Percentiles rank a stretch among this genome's conserved stretches.
These are phyloP conservation scores for Heliconius cydno DNA, from an alignment of 2,888 invertebrate genomes.

Conservation along the genomic window DNA sequence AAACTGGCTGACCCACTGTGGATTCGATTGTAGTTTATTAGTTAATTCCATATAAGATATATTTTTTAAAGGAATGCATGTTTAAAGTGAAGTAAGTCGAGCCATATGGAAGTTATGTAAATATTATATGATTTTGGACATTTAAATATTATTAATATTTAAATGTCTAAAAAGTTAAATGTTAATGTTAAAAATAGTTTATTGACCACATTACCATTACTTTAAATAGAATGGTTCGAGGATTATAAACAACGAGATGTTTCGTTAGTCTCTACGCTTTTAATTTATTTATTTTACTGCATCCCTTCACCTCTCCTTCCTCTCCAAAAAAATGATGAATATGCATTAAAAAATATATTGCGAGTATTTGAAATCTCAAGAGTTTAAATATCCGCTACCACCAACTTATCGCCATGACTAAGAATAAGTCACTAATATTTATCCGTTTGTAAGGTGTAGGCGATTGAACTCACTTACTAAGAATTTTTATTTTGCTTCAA, in stretches of 20 bases:
- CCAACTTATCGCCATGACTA: neutral
- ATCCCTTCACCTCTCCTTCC: neutral
- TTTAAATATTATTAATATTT: too few relatives aligned
- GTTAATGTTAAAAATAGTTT: too few relatives aligned
- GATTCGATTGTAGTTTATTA: slow-evolving; percentile 26
- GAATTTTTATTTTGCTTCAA: slow-evolving; percentile 13
- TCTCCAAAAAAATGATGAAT: neutral
- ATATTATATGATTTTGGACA: neutral
- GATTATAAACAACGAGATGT: neutral
- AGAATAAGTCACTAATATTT: neutral
- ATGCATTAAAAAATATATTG: neutral
- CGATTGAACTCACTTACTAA: neutral
- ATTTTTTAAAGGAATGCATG: neutral
- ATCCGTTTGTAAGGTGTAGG: neutral
- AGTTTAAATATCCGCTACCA: too few relatives aligned
- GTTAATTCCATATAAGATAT: slow-evolving; percentile 14
- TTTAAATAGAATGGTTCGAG: neutral
- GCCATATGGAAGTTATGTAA: neutral
- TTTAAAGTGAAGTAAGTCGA: neutral
- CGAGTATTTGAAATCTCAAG: too few relatives aligned
- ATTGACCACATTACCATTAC: too few relatives aligned
- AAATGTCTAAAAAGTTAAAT: too few relatives aligned
- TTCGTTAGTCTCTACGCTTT: neutral
- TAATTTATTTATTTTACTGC: neutral
- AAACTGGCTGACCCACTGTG: slow-evolving; percentile 60